These are phyloP conservation scores for Cassiopea andromeda DNA, from an alignment of 30 jellyfish, hydroid and myxozoan species.

Conservation along the genomic window DNA sequence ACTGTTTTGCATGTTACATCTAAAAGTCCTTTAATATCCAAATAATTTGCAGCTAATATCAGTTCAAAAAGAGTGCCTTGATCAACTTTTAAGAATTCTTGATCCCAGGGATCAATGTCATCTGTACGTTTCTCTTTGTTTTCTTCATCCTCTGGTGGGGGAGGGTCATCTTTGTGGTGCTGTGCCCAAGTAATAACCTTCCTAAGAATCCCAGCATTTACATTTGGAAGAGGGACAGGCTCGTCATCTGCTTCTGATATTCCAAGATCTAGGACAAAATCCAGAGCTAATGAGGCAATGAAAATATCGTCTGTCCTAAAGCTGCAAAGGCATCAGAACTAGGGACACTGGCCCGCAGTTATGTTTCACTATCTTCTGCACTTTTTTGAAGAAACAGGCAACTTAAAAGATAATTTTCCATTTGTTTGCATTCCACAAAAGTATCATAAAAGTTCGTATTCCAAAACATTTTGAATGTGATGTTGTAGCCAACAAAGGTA, in stretches of 20 bases:
- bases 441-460: too few relatives aligned
- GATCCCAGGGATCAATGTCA: conserved; percentile 97
- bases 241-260: conserved; percentile 86
- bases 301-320: not conserved
- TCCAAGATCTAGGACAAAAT: conserved; percentile 21
- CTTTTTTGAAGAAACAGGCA: too few relatives aligned
- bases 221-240: conserved; percentile 96
- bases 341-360: too few relatives aligned
- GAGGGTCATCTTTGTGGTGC: conserved; percentile 98
- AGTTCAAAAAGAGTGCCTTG: conserved; percentile 96
- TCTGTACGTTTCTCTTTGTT: conserved; percentile 63
- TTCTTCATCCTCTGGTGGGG: conserved; percentile 86
- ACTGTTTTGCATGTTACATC: conserved; percentile 98
- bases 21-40: conserved; percentile 93
- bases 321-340: too few relatives aligned
- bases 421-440: too few relatives aligned
- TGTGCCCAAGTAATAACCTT: conserved; percentile 95
- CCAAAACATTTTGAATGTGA: too few relatives aligned
- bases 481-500: too few relatives aligned
- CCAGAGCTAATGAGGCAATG: not conserved
- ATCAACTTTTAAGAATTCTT: conserved; percentile 95
- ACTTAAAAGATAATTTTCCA: too few relatives aligned
- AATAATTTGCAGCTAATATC: conserved; percentile 97
- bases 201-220: conserved; percentile 87
- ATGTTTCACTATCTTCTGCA: too few relatives aligned